Evolutionary conservation across 2,888 invertebrate genomes (phyloP), one percentile per base, ranked within the genome.

Genomic region (Hoplodrina blanda): DNA sequence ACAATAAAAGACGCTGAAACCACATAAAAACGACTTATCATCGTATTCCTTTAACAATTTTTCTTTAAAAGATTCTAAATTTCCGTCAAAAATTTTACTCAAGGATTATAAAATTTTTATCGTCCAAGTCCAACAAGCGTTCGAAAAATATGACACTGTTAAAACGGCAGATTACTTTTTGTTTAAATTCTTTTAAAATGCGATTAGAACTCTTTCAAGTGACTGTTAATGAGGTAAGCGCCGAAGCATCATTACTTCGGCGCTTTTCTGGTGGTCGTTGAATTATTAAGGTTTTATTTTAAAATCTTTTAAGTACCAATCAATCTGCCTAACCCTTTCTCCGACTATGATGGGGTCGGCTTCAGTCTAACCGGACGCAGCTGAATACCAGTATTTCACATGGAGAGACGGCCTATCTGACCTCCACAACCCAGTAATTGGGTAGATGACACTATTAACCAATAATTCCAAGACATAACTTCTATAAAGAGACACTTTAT

Each of bases 21-120:
- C 10, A 7, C 37, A 20, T 7, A 15, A 17, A 68, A 44, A 30
- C 13, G 1, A 30, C 7, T 46, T 49, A 49, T 53, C 41, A n/a
- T 30, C 15, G n/a, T 37, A 15, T 69, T 15, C 20, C n/a, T 20
- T 52, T 4, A 69, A n/a, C 11, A 57, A 7, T 44, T 8, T n/a
- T 41, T 33, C n/a, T 20, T 1, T 1, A 15, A 57, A 25, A 19
- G 4, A 55, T 33, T 59, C 52, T 25, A 5, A 53, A 69, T 46
- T 20, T 53, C 44, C 0, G 0, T 52, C 20, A 69, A 33, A 50
- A 69, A 44, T 44, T 20, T 44, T 69, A 37, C 44, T 33, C 17
- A 44, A 20, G 5, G 57, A 4, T 3, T 33, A 13, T 57, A 44
- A 25, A 56, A 69, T 69, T 53, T 59, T 70, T 70, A 60, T 60